These are phyloP conservation scores for Hydrocynus forskahlii DNA, from an alignment of 2,797 vertebrate species.

Conservation along the genomic window DNA sequence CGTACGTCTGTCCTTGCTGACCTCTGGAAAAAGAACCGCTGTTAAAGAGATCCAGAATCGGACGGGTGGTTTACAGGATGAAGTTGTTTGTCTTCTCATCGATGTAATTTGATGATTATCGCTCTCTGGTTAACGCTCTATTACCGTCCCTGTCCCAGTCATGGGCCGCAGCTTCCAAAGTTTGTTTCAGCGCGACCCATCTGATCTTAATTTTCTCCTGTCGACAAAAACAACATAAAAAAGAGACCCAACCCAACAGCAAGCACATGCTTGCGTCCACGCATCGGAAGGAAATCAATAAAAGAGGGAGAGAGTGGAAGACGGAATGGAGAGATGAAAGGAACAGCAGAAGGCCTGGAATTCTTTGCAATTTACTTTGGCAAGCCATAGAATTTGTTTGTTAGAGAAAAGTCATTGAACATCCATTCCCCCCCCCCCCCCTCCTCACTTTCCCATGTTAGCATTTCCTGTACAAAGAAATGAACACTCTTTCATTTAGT, in stretches of 20 bases:
- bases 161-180: conserved; percentile 48
- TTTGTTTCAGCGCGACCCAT: conserved; percentile 65
- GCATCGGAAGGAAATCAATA: conserved; percentile 78
- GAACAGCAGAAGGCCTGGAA: conserved; percentile 52
- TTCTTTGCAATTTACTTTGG: conserved; percentile 55
- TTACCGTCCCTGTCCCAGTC: conserved; percentile 52
- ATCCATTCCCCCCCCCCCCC: conserved; percentile 25
- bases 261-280: conserved; percentile 71
- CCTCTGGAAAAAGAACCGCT: conserved; percentile 69
- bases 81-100: conserved; percentile 38
- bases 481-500: not conserved
- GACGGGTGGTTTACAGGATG: conserved; percentile 60
- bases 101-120: conserved; percentile 71
- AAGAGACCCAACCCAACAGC: conserved; percentile 65
- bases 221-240: conserved; percentile 65
- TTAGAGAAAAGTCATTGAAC: conserved; percentile 42
- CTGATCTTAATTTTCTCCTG: conserved; percentile 77
- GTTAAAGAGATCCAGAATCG: conserved; percentile 63
- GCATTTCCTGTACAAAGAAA: conserved; percentile 11
- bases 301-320: conserved; percentile 60
- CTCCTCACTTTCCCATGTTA: conserved; percentile 31
- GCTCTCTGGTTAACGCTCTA: conserved; percentile 10
- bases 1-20: conserved; percentile 65
- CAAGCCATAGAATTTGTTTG: conserved; percentile 45
- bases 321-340: conserved; percentile 70